Percentiles rank a stretch among this genome's conserved stretches.
Conservation (phyloP, 2,113 vertebrate genomes). For the Erythrolamprus reginae region DNA sequence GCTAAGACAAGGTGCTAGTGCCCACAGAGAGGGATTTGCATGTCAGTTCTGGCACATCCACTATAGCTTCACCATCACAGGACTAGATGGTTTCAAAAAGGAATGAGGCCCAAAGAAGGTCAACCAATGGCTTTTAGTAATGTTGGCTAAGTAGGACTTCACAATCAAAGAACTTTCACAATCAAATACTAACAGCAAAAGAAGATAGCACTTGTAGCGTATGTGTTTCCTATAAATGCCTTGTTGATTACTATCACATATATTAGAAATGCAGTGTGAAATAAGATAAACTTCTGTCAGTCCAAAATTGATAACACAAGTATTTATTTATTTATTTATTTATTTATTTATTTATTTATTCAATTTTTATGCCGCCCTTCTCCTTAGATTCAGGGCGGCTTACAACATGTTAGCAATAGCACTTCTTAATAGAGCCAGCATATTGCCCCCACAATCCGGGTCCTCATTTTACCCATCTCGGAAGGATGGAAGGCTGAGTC, state of each 20-base stretch:
- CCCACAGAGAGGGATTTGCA: too few species aligned
- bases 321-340: too few species aligned
- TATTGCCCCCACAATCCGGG: too few species aligned
- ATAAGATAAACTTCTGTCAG: background rate
- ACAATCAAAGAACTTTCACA: background rate
- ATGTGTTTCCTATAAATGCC: background rate
- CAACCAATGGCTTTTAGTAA: background rate
- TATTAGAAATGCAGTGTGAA: background rate
- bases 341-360: too few species aligned
- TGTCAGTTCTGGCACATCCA: too few species aligned
- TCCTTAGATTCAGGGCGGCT: too few species aligned
- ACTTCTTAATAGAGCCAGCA: too few species aligned
- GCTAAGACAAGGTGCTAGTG: accelerated
- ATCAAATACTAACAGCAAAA: background rate
- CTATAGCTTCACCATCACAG: background rate
- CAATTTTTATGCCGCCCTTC: too few species aligned
- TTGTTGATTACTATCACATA: background rate
- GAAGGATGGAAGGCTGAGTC: too few species aligned
- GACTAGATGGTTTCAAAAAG: background rate
- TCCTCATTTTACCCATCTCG: too few species aligned
- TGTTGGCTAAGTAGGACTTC: background rate
- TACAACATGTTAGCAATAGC: too few species aligned
- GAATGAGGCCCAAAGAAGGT: background rate
- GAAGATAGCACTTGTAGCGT: background rate
- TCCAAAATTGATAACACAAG: background rate